Evolutionary conservation across 2,797 vertebrate species (phyloP).

Genomic region (Craterocephalus amniculus): DNA sequence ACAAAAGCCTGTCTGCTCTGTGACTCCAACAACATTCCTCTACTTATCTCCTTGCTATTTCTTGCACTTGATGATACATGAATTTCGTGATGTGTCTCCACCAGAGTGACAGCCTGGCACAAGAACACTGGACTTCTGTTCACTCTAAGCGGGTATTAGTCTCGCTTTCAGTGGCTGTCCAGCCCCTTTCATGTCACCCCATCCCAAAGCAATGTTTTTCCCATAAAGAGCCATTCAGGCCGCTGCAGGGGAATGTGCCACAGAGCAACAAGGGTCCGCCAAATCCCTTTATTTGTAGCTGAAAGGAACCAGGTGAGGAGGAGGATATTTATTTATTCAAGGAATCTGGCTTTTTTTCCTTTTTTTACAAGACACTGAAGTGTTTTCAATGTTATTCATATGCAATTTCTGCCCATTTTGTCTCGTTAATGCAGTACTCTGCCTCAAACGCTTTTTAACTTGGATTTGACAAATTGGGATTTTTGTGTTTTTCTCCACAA

Average conservation of each 20-base stretch:
- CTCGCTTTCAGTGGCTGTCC: slow-evolving; percentile 72
- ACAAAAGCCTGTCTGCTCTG: not conserved
- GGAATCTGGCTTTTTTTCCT: slow-evolving; percentile 16
- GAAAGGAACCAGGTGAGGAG: slow-evolving; percentile 73
- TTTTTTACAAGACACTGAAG: slow-evolving; percentile 41
- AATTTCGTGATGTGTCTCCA: slow-evolving; percentile 41
- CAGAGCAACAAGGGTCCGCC: slow-evolving; percentile 54
- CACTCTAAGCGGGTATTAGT: slow-evolving; percentile 70
- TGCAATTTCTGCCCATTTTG: slow-evolving; percentile 37
- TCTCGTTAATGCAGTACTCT: slow-evolving; percentile 18
- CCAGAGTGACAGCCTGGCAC: slow-evolving; percentile 57
- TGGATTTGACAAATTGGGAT: not conserved
- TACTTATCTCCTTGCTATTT: slow-evolving; percentile 48
- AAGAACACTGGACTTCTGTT: slow-evolving; percentile 74
- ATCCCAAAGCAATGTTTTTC: slow-evolving; percentile 74
- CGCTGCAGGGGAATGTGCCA: slow-evolving; percentile 72
- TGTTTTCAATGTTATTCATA: slow-evolving; percentile 47
- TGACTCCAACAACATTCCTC: slow-evolving; percentile 10
- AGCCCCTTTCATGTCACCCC: slow-evolving; percentile 78
- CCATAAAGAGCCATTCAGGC: slow-evolving; percentile 78
- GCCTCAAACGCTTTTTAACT: not conserved
- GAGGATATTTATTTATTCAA: slow-evolving; percentile 60
- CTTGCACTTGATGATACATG: slow-evolving; percentile 56
- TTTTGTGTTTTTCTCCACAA: slow-evolving; percentile 11
- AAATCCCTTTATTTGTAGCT: slow-evolving; percentile 67